Base-by-base conservation (phyloP, 2,888 invertebrate species). In the Germaria angustata region DNA sequence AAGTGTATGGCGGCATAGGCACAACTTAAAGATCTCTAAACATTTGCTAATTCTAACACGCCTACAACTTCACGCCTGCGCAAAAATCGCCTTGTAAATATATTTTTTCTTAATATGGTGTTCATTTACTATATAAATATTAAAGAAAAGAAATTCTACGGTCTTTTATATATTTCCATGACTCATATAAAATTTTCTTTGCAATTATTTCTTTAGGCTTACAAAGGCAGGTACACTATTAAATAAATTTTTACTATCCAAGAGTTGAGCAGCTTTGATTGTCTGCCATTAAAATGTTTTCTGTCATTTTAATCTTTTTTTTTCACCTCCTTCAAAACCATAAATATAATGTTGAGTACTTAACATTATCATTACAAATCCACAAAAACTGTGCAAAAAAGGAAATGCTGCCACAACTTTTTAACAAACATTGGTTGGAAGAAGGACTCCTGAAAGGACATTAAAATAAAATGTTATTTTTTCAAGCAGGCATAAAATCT, bases 281-380 rank as follows among this genome's bases (percentile, higher is more conserved):
- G 22, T 55, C 39, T 49, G 11, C 24, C 15, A 57, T 66, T 46
- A 36, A 28, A 20, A 11, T 13, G 59, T 20, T 11, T 15, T n/a
- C 24, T 22, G 17, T 17, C 39, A 22, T n/a, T 22, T 15, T 24
- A 2, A 39, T 22, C 59, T 41, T n/a, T 24, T 41, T n/a, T 24
- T 36, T 15, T 24, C 7, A 72, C 46, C 53, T 39, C 11, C 22
- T 57, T 57, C 2, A 34, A 57, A 34, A n/a, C n/a, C 32, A 36
- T 61, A 44, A 69, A 61, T 69, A 69, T 69, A 63, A 53, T 53
- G 77, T 17, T 22, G 11, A 61, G 61, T 69, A 61, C 77, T 77
- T 69, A 61, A 51, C 51, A 44, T 59, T 61, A 61, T 46, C 59
- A 61, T 59, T 41, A 77, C 41, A 68, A 49, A 73, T 36, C 49